A percentile compares a stretch with the other conserved stretches of the same genome.
These are phyloP conservation scores for Erebia epiphron DNA, from an alignment of 2,888 invertebrate species.

Conservation along the genomic window DNA sequence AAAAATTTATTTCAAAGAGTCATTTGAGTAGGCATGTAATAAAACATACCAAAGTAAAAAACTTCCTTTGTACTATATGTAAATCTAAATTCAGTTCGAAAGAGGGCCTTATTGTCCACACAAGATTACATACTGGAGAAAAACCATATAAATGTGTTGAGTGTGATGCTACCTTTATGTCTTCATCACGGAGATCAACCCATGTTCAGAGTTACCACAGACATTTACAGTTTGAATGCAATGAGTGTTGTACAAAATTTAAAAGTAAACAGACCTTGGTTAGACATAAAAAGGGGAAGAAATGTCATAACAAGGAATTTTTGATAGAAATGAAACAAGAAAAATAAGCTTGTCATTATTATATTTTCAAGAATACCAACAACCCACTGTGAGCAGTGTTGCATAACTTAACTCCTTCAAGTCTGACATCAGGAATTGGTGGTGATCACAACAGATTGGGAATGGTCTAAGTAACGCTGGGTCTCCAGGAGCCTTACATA, in stretches of 20 bases:
- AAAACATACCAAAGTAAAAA: neutral
- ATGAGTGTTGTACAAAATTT: neutral
- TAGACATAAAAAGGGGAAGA: neutral
- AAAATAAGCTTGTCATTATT: neutral
- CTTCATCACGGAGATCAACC: neutral
- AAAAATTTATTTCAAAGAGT: neutral
- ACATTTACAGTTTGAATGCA: neutral
- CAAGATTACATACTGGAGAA: slow-evolving; percentile 7
- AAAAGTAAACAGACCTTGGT: neutral
- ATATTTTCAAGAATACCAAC: neutral
- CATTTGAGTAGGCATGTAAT: neutral
- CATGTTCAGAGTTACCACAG: neutral
- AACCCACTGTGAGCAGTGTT: too few relatives aligned
- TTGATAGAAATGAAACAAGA: neutral
- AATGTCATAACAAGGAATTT: neutral
- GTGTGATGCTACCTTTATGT: slow-evolving; percentile 6
- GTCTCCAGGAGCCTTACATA: too few relatives aligned
- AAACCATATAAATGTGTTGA: slow-evolving; percentile 2
- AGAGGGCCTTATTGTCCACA: neutral
- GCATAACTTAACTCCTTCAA: too few relatives aligned
- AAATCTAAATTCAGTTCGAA: slow-evolving; percentile 6
- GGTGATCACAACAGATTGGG: too few relatives aligned
- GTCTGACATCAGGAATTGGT: too few relatives aligned
- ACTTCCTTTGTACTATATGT: slow-evolving; percentile 1
- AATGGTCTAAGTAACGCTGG: too few relatives aligned